phyloP scores from a whole-genome alignment of 1,140 invertebrate species.

The Mactra quadrangularis region DNA sequence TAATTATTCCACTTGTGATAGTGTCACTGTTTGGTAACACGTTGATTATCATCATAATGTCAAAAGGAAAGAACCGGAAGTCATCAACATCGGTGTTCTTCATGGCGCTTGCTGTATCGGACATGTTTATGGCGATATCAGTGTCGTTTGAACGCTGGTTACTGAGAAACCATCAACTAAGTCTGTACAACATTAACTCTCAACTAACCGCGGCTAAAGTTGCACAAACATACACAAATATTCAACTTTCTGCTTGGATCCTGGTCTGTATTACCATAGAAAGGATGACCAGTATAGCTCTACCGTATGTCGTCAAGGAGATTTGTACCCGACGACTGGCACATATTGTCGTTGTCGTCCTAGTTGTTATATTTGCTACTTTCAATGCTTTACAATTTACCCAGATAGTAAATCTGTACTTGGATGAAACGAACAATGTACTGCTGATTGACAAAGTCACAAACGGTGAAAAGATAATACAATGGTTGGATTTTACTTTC shows the following conservation, averaged over 20 bases:
- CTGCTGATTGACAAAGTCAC: background rate
- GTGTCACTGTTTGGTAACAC: conserved; percentile 2
- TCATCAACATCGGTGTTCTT: conserved; percentile 7
- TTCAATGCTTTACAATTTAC: conserved; percentile 1
- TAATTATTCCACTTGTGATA: background rate
- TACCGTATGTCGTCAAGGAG: background rate
- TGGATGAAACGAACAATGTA: background rate
- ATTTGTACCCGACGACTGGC: background rate
- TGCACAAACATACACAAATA: conserved; percentile 1
- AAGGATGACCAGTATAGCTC: conserved; percentile 3
- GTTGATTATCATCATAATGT: conserved; percentile 16
- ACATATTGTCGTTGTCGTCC: background rate
- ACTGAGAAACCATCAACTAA: background rate
- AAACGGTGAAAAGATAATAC: conserved; percentile 17
- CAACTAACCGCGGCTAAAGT: background rate
- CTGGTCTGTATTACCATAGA: conserved; percentile 4
- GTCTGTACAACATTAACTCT: background rate
- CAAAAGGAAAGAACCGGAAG: conserved; percentile 3
- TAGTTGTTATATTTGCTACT: background rate
- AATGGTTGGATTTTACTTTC: conserved; percentile 1
- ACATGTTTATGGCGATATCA: background rate
- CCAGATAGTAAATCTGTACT: background rate
- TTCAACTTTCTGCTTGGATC: background rate
- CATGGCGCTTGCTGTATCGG: conserved; percentile 4
- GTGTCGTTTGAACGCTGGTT: conserved; percentile 28